Evolutionary conservation across 92 coral and sea anemone genomes (phyloP), one percentile per base, ranked within the genome.

Genomic region (Paramuricea clavata): DNA sequence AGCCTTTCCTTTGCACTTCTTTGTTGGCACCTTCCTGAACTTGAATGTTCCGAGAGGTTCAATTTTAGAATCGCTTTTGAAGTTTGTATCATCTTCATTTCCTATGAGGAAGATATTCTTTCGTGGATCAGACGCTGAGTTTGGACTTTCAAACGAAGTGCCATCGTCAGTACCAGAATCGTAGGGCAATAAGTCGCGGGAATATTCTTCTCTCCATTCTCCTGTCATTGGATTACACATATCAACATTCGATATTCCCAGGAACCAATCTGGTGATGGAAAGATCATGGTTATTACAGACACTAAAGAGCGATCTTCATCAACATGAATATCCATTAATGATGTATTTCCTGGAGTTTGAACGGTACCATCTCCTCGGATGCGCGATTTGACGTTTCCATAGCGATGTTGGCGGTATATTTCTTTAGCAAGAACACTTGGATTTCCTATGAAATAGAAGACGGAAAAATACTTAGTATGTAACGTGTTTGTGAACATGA

Each of bases 1-100:
- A 49, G 75, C 85, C 36, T 84, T 77, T 19, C 95, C 95, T 50
- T 74, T 59, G 54, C 95, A 92, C 11, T 49, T 49, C 49, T 76
- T 76, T 7, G 65, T 76, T 34, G 64, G 81, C 1, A 76, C 39
- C 26, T 50, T 49, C 10, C 23, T 49, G 81, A 76, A 76, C 26
- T 21, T 76, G 61, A 76, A 76, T 27, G 42, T 49, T 2, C 81
- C 81, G 22, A 76, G 44, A 76, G 34, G 81, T 49, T 22, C 39
- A 23, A 76, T 76, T 76, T 31, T 15, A 28, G 81, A 76, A 49
- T 76, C 61, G 19, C 81, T 76, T 30, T 76, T 76, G 44, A 76
- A 76, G 81, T 76, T 76, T 11, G 81, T 76, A 33, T 76, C 65
- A 34, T 76, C 81, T 27, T 76, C 41, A 27, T 76, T 76, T 34